Evolutionary conservation across 2,797 vertebrate genomes (phyloP).

Genomic region (Cryptoblepharus egeriae): DNA sequence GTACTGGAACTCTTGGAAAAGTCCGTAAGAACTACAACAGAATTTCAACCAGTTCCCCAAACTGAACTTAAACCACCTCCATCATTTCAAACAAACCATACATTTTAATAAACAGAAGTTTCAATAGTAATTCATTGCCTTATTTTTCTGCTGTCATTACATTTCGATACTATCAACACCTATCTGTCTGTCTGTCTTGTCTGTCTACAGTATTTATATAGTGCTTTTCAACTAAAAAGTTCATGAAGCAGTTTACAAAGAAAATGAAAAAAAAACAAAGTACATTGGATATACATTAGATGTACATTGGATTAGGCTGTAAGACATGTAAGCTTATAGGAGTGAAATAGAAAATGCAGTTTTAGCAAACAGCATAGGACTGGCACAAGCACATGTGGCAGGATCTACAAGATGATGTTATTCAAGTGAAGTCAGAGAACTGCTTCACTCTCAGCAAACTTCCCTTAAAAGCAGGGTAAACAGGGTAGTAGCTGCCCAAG

Average conservation of each 20-base stretch:
- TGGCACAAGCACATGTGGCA: neutral
- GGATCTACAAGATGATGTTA: neutral
- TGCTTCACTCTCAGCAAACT: neutral
- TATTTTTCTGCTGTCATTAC: neutral
- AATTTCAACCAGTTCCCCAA: neutral
- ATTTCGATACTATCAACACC: neutral
- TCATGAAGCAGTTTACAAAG: too few species aligned
- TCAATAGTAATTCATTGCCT: neutral
- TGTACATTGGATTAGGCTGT: too few species aligned
- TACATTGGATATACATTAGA: too few species aligned
- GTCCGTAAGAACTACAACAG: neutral
- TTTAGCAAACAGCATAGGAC: neutral
- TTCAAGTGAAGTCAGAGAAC: neutral
- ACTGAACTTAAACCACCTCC: neutral
- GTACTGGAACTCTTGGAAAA: neutral
- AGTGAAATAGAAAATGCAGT: neutral
- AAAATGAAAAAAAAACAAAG: too few species aligned
- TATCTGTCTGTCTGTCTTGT: too few species aligned
- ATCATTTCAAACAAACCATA: neutral
- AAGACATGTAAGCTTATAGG: neutral
- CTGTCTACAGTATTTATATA: too few species aligned
- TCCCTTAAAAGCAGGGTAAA: neutral
- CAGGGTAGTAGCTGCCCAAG: neutral
- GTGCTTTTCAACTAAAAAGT: too few species aligned
- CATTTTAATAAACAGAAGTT: neutral